Conservation (phyloP, 2,113 vertebrate species). For the Ramphastos sulfuratus region DNA sequence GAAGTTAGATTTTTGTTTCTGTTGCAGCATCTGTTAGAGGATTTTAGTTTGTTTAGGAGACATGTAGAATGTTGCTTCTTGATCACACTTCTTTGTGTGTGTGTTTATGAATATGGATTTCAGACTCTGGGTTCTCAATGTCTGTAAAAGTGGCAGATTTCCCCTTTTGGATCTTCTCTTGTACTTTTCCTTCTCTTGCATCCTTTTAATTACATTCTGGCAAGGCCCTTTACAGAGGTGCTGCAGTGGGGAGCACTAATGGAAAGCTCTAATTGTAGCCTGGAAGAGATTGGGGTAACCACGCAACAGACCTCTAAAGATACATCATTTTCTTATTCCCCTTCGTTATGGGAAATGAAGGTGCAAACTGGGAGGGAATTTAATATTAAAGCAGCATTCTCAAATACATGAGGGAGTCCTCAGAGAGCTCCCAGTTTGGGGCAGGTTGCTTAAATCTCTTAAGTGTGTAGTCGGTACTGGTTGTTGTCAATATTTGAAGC, state of each 20-base stretch:
- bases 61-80: not conserved
- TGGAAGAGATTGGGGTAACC: not conserved
- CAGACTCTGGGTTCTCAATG: not conserved
- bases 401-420: not conserved
- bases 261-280: not conserved
- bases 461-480: not conserved
- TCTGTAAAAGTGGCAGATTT: not conserved
- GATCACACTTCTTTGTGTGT: not conserved
- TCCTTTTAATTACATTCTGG: not conserved
- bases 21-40: not conserved
- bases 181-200: not conserved
- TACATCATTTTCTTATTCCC: not conserved
- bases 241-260: conserved; percentile 1
- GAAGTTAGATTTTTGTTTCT: not conserved
- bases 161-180: not conserved
- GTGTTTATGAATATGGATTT: not conserved
- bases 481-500: conserved; percentile 31
- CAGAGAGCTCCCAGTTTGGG: not conserved
- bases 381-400: not conserved
- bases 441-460: not conserved
- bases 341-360: not conserved
- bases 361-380: not conserved
- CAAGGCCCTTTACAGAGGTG: conserved; percentile 2
- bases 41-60: not conserved
- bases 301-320: not conserved